A percentile compares a stretch with the other conserved stretches of the same genome.
Conservation (phyloP, 2,113 vertebrate genomes). For the Rissa tridactyla region DNA sequence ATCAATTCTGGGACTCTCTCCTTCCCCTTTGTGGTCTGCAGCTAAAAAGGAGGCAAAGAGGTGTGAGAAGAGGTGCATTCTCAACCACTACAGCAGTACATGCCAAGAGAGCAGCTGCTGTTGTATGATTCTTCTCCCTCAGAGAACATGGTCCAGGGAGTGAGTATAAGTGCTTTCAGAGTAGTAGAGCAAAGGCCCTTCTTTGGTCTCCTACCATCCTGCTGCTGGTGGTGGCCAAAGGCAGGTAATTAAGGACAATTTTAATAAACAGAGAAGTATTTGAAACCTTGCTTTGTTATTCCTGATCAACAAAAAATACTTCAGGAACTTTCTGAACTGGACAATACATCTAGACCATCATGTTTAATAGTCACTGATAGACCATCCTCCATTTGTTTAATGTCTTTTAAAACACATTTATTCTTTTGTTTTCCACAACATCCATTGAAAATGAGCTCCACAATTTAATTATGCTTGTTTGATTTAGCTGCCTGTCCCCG, state of each 20-base stretch:
- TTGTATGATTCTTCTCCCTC: not conserved
- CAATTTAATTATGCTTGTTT: not conserved
- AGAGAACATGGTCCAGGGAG: not conserved
- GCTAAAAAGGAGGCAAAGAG: not conserved
- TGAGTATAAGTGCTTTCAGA: not conserved
- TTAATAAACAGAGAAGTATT: not conserved
- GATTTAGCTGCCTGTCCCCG: not conserved
- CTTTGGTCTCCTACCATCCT: not conserved
- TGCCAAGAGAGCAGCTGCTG: not conserved
- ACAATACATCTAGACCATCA: not conserved
- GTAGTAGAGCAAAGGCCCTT: not conserved
- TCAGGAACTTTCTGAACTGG: not conserved
- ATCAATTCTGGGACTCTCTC: not conserved
- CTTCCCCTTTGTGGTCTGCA: not conserved
- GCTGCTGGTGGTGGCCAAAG: not conserved
- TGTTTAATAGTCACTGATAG: not conserved
- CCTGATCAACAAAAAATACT: not conserved
- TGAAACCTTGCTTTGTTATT: not conserved
- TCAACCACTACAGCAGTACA: not conserved
- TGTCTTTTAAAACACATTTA: not conserved
- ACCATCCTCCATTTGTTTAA: not conserved
- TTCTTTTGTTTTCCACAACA: not conserved
- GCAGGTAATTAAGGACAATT: not conserved
- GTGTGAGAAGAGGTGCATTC: not conserved
- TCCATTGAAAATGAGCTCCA: not conserved